Base-by-base conservation (phyloP, 2,888 invertebrate genomes). In the Odontocolon sp. region DNA sequence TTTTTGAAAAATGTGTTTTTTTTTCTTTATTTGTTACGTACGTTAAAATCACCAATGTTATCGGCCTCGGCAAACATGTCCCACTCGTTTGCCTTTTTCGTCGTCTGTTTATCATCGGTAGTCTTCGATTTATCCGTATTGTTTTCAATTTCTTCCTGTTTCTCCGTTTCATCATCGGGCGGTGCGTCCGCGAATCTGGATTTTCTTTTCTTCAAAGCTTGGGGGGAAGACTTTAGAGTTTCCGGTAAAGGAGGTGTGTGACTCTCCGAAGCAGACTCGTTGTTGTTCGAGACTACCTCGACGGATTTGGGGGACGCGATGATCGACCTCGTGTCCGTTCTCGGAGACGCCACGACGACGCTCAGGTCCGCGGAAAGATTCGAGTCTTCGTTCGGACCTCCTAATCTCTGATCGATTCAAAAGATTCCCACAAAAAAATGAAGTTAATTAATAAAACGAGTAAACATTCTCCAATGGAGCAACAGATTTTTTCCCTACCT, bases 41-140 rank as follows among this genome's bases (percentile, higher is more conserved):
- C 95, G 91, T 93, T 93, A 86, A 94, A 95, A 85, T 94, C 93
- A 38, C 94, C 94, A 90, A 96, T 96, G 89, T 95, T 96, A 86
- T 97, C 96, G 81, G 96, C 96, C 86, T 98, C 98, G 38, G 98
- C 97, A 91, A 98, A 97, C 96, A 97, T 97, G 86, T 97, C 97
- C 95, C 96, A 96, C 83, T 95, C 95, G 9, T 93, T 92, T n/a
- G 92, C 91, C 85, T 93, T 93, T 16, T 89, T 88, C 0, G 91
- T 88, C 77, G 91, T 86, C 38, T 80, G 84, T 70, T 88, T 89
- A 4, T 89, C 89, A 0, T 89, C 89, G 5, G 63, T 72, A 3
- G 68, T 72, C 61, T 88, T 88, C 45, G 81, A 79, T 69, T 89
- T 88, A 2, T 89, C 88, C 11, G 78, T 79, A 45, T 85, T 84